Conservation (phyloP, 1,140 invertebrate species). For the Platyscapa corneri region DNA sequence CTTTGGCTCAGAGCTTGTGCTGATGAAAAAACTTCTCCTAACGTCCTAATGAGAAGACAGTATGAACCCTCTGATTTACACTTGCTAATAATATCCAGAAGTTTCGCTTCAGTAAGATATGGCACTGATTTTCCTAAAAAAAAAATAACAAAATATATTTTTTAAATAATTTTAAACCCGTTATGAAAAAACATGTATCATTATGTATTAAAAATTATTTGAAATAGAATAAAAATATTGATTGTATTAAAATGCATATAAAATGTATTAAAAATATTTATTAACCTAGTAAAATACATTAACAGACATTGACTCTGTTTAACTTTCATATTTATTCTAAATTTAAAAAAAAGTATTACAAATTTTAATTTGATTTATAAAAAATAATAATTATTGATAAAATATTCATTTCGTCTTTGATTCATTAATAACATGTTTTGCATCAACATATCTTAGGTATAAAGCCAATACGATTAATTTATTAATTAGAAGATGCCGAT, state of each 20-base stretch:
- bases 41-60: conserved; percentile 79
- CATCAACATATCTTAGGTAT: conserved; percentile 60
- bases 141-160: conserved; percentile 22
- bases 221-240: background rate
- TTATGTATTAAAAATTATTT: background rate
- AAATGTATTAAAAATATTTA: conserved; percentile 14
- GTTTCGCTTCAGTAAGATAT: conserved; percentile 80
- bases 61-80: conserved; percentile 80
- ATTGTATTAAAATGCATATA: conserved; percentile 4
- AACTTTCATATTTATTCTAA: conserved; percentile 14
- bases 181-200: background rate
- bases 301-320: conserved; percentile 3
- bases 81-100: conserved; percentile 79
- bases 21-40: conserved; percentile 84
- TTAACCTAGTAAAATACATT: conserved; percentile 8
- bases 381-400: background rate
- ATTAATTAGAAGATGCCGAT: conserved; percentile 43
- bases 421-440: conserved; percentile 50
- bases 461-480: conserved; percentile 63
- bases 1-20: conserved; percentile 82
- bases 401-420: conserved; percentile 42
- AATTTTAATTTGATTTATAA: too few relatives aligned
- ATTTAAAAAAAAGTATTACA: background rate
- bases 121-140: conserved; percentile 71
- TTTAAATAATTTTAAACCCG: too few relatives aligned